Evolutionary conservation across 1,140 invertebrate species (phyloP).

Genomic region (Brachionus angularis): DNA sequence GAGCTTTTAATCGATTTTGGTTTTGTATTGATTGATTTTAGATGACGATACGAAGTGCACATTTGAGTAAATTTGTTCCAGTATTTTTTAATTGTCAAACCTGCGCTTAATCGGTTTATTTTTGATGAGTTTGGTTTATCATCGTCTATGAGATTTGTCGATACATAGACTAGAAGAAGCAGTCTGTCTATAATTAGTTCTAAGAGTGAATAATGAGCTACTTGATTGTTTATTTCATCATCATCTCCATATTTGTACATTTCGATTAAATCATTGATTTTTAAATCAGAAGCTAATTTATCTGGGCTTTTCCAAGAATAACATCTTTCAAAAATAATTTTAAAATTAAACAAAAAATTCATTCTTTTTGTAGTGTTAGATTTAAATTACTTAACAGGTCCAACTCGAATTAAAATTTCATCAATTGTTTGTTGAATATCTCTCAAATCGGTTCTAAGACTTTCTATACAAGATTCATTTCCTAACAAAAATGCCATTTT

Average conservation of each 20-base stretch:
- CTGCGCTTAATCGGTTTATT: constrained; percentile 20
- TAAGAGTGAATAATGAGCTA: constrained; percentile 13
- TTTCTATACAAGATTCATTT: constrained; percentile 40
- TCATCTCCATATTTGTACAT: constrained; percentile 12
- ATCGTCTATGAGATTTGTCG: constrained; percentile 9
- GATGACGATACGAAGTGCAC: background rate
- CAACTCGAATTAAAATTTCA: constrained; percentile 27
- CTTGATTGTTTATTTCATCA: constrained; percentile 40
- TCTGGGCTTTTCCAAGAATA: constrained; percentile 43
- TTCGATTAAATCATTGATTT: constrained; percentile 8
- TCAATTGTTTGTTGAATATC: constrained; percentile 40
- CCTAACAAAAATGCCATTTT: constrained; percentile 43
- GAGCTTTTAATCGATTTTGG: background rate
- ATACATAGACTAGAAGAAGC: background rate
- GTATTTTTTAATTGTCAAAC: constrained; percentile 40
- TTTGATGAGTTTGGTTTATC: background rate
- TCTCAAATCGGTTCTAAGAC: constrained; percentile 10
- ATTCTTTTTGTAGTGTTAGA: background rate
- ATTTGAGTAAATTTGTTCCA: constrained; percentile 28
- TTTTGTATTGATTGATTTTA: background rate
- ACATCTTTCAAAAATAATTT: constrained; percentile 21
- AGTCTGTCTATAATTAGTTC: constrained; percentile 37
- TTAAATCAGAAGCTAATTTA: constrained; percentile 33
- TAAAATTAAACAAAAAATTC: background rate
- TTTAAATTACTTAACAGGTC: constrained; percentile 7